Base-by-base conservation (phyloP, 2,888 invertebrate species). In the Bruchidius siliquastri region DNA sequence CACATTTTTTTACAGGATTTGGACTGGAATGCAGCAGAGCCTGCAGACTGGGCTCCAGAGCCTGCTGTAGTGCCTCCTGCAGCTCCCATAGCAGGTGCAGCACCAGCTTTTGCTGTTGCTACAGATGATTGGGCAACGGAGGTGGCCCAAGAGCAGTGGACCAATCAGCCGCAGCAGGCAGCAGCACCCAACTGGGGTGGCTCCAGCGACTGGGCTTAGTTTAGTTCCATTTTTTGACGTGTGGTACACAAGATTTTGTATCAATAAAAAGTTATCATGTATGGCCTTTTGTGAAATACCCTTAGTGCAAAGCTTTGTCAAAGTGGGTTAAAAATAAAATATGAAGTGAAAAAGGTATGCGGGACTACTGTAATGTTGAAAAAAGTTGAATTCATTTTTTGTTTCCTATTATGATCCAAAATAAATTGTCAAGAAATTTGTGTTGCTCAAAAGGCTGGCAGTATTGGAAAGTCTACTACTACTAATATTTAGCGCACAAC, bases 121-220 rank as follows among this genome's bases (percentile, higher is more conserved):
- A 80, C 84, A 69, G 87, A 87, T 76, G 84, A 83, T 72, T 81
- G 84, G 76, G 80, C 83, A 0, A 72, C 82, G 21, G 79, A 81
- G 73, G 80, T 81, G 30, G 80, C 79, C 0, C 80, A 78, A 73
- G 81, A 79, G 68, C 80, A 76, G 74, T 80, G 79, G 77, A 76
- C 76, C 4, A 74, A 76, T 4, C 69, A 49, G 20, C 74, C 72
- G 20, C 73, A n/a, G 68, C 78, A 18, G 72, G 77, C 84, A 69
- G 82, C 88, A 0, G 81, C 88, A 2, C 88, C 90, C 6, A 90
- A 90, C 70, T 91, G 92, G 92, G 91, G 91, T 77, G 89, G 90
- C 76, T 86, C 90, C 68, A 86, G 88, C 77, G 90, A 90, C 83
- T 90, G 90, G 90, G 49, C 49, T 49, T 88, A 87, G 88, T 79